Evolutionary conservation across 2,888 invertebrate genomes (phyloP), one percentile per base, ranked within the genome.

Genomic region (Mythimna loreyi): DNA sequence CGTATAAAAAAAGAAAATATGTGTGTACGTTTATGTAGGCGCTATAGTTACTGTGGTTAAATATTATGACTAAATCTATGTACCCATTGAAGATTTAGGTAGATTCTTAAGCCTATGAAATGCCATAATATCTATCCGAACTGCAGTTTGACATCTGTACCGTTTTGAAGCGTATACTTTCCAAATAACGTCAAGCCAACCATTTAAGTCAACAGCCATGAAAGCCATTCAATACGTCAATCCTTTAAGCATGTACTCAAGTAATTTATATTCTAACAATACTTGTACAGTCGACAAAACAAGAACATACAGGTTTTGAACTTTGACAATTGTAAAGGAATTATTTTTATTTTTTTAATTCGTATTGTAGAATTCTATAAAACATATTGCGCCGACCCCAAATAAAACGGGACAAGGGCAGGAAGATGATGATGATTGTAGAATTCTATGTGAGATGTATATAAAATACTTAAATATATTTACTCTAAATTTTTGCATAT

Each of bases 221-320:
- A 72, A 67, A 68, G 21, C 63, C 19, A 78, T 83, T 82, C 69
- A 78, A 81, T 81, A 78, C 72, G 70, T 81, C 82, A 81, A 74
- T 79, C 79, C 23, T 56, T 33, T 30, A 40, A 57, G 16, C 52
- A 57, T 57, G 52, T 33, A 50, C 69, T 58, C 11, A 23, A 71
- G 72, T 71, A 72, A 81, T 83, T 82, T 83, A 81, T 82, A 49
- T 79, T 72, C 66, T 67, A 81, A 83, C 72, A 67, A 65, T 75
- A 59, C 70, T 47, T 59, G 63, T 66, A 67, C 21, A 19, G 66
- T 33, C 25, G 11, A 40, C 53, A 64, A 49, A 50, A 50, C 11
- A 50, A 50, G 6, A 13, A 25, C 13, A 6, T 50, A 6, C 16
- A 19, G 5, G 19, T 40, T 40, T 40, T 40, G 36, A 13, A 36